phyloP scores from a whole-genome alignment of 37 sponge, comb jelly and placozoan species.

The Trichoplax adhaerens region DNA sequence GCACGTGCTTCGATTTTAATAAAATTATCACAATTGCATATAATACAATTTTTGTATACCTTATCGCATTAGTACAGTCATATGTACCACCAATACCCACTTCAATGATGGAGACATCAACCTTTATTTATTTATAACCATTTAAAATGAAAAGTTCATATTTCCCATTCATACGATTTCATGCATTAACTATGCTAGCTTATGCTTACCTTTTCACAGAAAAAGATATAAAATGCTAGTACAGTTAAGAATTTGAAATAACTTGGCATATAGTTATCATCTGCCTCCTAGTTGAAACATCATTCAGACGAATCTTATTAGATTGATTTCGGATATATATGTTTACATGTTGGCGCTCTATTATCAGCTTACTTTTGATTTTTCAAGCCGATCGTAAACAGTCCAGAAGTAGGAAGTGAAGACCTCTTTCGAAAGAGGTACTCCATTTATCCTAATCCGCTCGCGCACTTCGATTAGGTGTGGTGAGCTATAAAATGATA shows the following conservation, averaged over 20 bases:
- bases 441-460: constrained; percentile 82
- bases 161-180: not conserved
- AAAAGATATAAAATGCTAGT: constrained; percentile 63
- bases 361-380: constrained; percentile 19
- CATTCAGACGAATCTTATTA: constrained; percentile 1
- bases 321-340: not conserved
- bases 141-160: constrained; percentile 5
- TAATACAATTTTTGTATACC: constrained; percentile 12
- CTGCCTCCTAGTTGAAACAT: not conserved
- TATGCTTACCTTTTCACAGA: constrained; percentile 48
- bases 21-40: too few relatives aligned
- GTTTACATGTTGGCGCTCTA: not conserved
- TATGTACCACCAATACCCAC: constrained; percentile 91
- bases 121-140: constrained; percentile 14
- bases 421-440: constrained; percentile 38
- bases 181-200: not conserved
- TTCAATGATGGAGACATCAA: constrained; percentile 89
- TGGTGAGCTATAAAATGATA: constrained; percentile 36
- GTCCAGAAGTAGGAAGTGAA: constrained; percentile 73
- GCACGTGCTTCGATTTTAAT: too few relatives aligned
- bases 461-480: constrained; percentile 86
- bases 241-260: constrained; percentile 73
- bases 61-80: constrained; percentile 75
- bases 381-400: constrained; percentile 30
- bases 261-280: constrained; percentile 36